phyloP scores from a whole-genome alignment of 2,888 invertebrate genomes.

The Sinelater perroti region DNA sequence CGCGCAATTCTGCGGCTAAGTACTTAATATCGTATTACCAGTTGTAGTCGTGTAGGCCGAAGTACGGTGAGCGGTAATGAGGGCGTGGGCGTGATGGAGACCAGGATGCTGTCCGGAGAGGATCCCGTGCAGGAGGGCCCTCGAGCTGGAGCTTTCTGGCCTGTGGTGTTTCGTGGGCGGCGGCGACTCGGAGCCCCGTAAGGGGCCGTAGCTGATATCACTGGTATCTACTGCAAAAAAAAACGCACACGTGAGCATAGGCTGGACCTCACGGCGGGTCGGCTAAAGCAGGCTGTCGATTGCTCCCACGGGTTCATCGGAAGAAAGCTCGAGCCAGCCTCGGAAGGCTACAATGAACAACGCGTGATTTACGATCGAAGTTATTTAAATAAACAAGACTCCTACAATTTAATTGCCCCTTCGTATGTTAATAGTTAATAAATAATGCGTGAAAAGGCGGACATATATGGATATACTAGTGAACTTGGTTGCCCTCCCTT shows the following conservation, averaged over 20 bases:
- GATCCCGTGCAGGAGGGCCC: constrained; percentile 70
- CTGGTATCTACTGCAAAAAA: constrained; percentile 70
- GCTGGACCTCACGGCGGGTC: too few species aligned
- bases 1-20: too few species aligned
- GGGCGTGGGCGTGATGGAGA: constrained; percentile 53
- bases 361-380: background rate
- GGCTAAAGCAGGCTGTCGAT: constrained; percentile 37
- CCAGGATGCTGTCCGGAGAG: constrained; percentile 66
- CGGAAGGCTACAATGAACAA: background rate
- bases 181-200: constrained; percentile 48
- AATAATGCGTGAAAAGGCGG: too few species aligned
- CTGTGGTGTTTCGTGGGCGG: constrained; percentile 42
- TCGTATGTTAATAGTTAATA: background rate
- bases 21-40: constrained; percentile 66
- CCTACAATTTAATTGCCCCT: background rate
- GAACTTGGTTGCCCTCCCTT: too few species aligned
- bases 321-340: background rate
- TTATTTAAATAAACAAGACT: background rate
- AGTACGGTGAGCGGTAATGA: constrained; percentile 65
- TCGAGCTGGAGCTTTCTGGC: constrained; percentile 43
- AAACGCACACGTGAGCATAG: background rate
- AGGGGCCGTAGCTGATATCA: constrained; percentile 59
- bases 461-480: too few species aligned
- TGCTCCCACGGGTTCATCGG: background rate
- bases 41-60: constrained; percentile 71